Evolutionary conservation across 2,797 vertebrate genomes (phyloP).

Genomic region (Intellagama lesueurii): DNA sequence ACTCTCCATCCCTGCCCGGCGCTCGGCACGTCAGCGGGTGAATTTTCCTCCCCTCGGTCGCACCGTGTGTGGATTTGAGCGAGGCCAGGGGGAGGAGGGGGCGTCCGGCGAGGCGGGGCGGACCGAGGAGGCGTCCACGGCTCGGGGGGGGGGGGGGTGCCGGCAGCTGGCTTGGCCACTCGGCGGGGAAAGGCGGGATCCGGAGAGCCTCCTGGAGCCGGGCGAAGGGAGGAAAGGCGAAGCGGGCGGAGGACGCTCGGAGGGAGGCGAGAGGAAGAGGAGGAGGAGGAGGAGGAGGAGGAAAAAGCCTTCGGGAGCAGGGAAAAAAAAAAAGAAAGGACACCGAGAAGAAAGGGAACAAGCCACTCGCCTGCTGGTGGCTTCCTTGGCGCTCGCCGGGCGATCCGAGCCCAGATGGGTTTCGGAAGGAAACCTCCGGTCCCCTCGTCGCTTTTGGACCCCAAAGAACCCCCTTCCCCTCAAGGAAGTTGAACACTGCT

Average conservation of each 20-base stretch:
- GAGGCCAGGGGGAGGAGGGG: slow-evolving; percentile 33
- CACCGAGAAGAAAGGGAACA: slow-evolving; percentile 11
- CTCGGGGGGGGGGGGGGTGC: not conserved
- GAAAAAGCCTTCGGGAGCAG: not conserved
- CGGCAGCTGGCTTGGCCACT: slow-evolving; percentile 51
- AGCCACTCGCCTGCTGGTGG: slow-evolving; percentile 32
- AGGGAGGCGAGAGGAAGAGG: no score
- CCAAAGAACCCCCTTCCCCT: slow-evolving; percentile 49
- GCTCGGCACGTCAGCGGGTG: slow-evolving; percentile 67
- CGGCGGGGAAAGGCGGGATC: slow-evolving; percentile 23
- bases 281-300: slow-evolving; percentile 50
- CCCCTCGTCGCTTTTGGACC: slow-evolving; percentile 63
- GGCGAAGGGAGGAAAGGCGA: slow-evolving; percentile 47
- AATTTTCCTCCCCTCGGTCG: slow-evolving; percentile 64
- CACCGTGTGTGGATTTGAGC: slow-evolving; percentile 60
- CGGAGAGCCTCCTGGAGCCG: slow-evolving; percentile 58
- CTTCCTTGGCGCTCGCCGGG: slow-evolving; percentile 24
- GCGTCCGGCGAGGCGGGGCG: not conserved
- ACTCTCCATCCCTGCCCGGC: not conserved
- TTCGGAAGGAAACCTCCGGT: slow-evolving; percentile 70
- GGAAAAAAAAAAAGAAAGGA: not conserved
- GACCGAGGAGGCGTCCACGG: not conserved
- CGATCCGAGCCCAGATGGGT: slow-evolving; percentile 74
- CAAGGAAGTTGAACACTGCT: slow-evolving; percentile 57
- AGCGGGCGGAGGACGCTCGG: no score